These are phyloP conservation scores for Pipistrellus nathusii DNA, from an alignment of 2,797 vertebrate species.

Conservation along the genomic window DNA sequence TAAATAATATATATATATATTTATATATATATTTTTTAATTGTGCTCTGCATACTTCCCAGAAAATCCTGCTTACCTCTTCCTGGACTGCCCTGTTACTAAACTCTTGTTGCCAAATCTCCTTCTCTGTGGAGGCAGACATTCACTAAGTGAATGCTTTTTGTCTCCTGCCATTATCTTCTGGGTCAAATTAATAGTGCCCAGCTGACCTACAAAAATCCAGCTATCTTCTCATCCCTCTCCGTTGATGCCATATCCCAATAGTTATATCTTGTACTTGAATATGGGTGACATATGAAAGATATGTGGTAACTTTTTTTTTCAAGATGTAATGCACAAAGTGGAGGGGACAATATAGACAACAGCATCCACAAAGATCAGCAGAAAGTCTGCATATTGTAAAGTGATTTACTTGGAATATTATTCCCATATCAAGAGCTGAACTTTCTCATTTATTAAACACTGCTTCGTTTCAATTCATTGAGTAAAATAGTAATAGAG, in stretches of 20 bases:
- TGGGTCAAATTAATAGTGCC: not conserved
- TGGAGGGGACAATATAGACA: not conserved
- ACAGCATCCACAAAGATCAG: not conserved
- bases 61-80: not conserved
- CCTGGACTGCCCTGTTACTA: not conserved
- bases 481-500: conserved; percentile 35
- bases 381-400: not conserved
- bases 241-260: not conserved
- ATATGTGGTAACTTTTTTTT: not conserved
- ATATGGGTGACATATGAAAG: not conserved
- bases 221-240: not conserved
- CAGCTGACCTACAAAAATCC: not conserved
- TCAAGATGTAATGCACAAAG: not conserved
- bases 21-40: not conserved
- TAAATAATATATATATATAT: not conserved
- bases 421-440: not conserved
- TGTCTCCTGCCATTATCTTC: not conserved
- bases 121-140: not conserved
- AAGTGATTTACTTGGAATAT: not conserved
- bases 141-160: not conserved
- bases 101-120: not conserved
- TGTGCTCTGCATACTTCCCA: not conserved
- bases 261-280: not conserved
- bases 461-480: not conserved
- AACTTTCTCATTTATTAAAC: not conserved